phyloP scores from a whole-genome alignment of 1,140 invertebrate genomes.

The Brachionus koreanus region DNA sequence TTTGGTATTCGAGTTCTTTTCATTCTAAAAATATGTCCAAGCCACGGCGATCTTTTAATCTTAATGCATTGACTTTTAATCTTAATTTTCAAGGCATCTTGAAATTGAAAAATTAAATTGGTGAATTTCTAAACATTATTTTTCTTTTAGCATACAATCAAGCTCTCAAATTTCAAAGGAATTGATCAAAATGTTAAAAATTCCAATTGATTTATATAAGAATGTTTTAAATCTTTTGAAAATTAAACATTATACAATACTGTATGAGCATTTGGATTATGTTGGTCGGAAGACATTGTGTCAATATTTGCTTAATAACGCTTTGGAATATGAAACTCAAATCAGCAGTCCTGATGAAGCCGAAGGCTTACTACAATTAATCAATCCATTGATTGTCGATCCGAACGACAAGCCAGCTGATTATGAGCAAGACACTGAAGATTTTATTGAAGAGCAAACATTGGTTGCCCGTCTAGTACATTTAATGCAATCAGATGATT shows the following conservation, averaged over 20 bases:
- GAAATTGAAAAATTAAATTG: too few species aligned
- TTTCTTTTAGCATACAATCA: slow-evolving; percentile 60
- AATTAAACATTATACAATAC: slow-evolving; percentile 74
- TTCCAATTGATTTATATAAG: slow-evolving; percentile 90
- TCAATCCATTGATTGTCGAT: slow-evolving; percentile 80
- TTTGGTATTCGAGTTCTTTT: too few species aligned
- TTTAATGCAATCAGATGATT: slow-evolving; percentile 71
- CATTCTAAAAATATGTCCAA: too few species aligned
- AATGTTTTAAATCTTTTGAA: slow-evolving; percentile 63
- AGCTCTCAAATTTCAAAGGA: slow-evolving; percentile 81
- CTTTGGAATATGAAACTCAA: slow-evolving; percentile 78
- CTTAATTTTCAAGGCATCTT: too few species aligned
- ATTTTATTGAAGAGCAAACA: slow-evolving; percentile 93
- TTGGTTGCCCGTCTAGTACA: slow-evolving; percentile 84
- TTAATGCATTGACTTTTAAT: too few species aligned
- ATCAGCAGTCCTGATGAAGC: slow-evolving; percentile 80
- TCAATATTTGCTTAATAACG: slow-evolving; percentile 79
- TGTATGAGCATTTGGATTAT: slow-evolving; percentile 84
- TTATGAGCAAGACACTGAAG: slow-evolving; percentile 76
- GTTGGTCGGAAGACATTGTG: slow-evolving; percentile 79
- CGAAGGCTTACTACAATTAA: slow-evolving; percentile 56
- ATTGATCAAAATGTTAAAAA: slow-evolving; percentile 82
- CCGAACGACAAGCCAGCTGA: slow-evolving; percentile 66
- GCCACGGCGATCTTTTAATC: too few species aligned
- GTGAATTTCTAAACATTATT: slow-evolving; percentile 31